Evolutionary conservation across 2,797 vertebrate genomes (phyloP), one percentile per base, ranked within the genome.

Genomic region (Cirrhinus mrigala): DNA sequence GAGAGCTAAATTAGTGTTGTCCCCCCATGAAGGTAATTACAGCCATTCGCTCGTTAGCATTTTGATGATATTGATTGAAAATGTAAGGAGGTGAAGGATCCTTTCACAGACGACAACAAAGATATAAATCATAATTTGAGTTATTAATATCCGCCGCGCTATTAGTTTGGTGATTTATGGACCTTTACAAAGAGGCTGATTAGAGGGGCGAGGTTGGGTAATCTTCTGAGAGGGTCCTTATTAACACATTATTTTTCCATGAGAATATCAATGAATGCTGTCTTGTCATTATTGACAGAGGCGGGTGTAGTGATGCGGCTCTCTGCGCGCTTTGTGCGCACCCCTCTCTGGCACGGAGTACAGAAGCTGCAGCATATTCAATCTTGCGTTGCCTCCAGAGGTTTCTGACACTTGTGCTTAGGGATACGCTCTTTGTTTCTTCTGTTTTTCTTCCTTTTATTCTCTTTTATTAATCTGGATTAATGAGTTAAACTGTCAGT

Each of bases 101-200:
- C 87, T 89, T 92, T 92, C 90, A 89, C 78, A 86, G 86, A 90
- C 86, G 86, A 90, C 91, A 91, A 92, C 91, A 92, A 90, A 90
- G 90, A 92, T 91, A 92, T 92, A 90, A 91, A 91, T 92, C 90
- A 91, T 90, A 87, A 88, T 90, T 89, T 90, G 89, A 90, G 89
- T 91, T 92, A 91, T 91, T 91, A 92, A 91, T 92, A 90, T 91
- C 89, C 89, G 76, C 81, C 70, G 84, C 80, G 73, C 91, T 91
- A 92, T 92, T 92, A 92, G 89, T 86, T 84, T 81, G 84, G 87
- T 92, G 91, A 92, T 92, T 91, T 90, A 92, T 91, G 88, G 89
- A 85, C 90, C 89, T 89, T 87, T 90, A 90, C 87, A 90, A 90
- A 90, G 87, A 88, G 88, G 87, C 90, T 92, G 91, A 92, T 92